A percentile compares a stretch with the other conserved stretches of the same genome.
These are phyloP conservation scores for Beroe forskalii DNA, from an alignment of 37 sponge, comb jelly and placozoan genomes.

Conservation along the genomic window DNA sequence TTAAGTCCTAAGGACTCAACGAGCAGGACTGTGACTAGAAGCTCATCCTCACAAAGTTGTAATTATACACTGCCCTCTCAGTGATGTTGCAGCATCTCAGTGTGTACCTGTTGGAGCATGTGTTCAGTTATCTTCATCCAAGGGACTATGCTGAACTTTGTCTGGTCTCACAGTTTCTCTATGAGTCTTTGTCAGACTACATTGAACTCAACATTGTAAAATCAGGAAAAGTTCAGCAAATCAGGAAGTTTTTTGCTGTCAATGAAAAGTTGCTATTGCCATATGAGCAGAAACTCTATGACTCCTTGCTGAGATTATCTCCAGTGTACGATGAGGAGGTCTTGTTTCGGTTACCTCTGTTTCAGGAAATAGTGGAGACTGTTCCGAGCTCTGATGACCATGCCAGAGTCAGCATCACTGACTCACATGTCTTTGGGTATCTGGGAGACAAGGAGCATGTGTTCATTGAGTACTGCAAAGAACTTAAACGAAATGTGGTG, in stretches of 20 bases:
- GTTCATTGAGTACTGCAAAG: neutral
- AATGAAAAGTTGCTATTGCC: conserved; percentile 10
- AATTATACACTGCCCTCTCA: too few species aligned
- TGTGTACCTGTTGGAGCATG: conserved; percentile 27
- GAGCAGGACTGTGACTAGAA: too few species aligned
- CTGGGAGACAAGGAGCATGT: conserved; percentile 27
- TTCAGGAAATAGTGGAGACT: neutral
- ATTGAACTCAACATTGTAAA: neutral
- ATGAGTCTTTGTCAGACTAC: neutral
- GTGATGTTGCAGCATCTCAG: conserved; percentile 29
- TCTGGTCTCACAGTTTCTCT: neutral
- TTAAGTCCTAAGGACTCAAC: too few species aligned
- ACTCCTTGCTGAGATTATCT: neutral
- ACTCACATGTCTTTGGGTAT: conserved; percentile 35
- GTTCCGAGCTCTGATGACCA: neutral
- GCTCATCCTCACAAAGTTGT: too few species aligned
- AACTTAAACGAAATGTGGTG: neutral
- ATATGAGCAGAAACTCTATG: neutral
- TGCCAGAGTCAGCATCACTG: neutral
- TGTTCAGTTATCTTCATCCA: neutral
- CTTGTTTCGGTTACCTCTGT: neutral
- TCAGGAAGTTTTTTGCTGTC: neutral
- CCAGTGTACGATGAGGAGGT: neutral
- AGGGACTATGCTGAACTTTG: conserved; percentile 5
- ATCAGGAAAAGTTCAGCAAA: neutral